phyloP scores from a whole-genome alignment of 1,140 invertebrate species.

The Drosophila malerkotliana region DNA sequence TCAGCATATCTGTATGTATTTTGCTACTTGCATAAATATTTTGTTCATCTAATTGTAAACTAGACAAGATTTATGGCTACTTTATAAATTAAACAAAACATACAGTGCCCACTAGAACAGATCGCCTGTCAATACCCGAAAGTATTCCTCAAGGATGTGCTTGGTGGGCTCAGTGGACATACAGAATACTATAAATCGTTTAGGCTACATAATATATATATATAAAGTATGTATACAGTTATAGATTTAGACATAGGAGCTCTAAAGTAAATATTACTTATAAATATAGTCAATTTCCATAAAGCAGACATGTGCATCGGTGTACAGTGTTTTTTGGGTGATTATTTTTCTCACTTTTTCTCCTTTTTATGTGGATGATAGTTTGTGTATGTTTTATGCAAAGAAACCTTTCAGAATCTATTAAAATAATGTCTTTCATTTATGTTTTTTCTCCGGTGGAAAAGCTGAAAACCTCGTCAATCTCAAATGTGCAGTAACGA shows the following conservation, averaged over 20 bases:
- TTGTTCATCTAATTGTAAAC: conserved; percentile 37
- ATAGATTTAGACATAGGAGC: conserved; percentile 34
- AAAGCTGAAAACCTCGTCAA: conserved; percentile 39
- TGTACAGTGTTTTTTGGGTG: conserved; percentile 21
- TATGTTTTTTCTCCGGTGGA: conserved; percentile 26
- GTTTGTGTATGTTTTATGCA: conserved; percentile 21
- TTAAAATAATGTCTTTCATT: conserved; percentile 75
- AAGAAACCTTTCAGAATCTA: conserved; percentile 56
- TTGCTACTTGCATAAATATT: conserved; percentile 60
- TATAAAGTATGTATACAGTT: conserved; percentile 28
- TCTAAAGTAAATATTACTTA: conserved; percentile 79
- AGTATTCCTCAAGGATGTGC: conserved; percentile 5
- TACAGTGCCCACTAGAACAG: conserved; percentile 26
- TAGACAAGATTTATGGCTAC: conserved; percentile 43
- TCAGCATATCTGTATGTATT: conserved; percentile 47
- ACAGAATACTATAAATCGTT: conserved; percentile 61
- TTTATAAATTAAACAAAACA: conserved; percentile 63
- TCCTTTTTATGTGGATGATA: conserved; percentile 25
- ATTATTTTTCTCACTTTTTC: not conserved
- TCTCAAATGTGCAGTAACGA: conserved; percentile 67
- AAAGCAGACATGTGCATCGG: conserved; percentile 50
- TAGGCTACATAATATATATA: conserved; percentile 59
- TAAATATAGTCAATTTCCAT: conserved; percentile 63
- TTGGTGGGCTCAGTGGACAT: conserved; percentile 46
- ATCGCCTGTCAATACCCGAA: conserved; percentile 7